Conservation (phyloP, 92 coral and sea anemone genomes). For the Siderastrea siderea region DNA sequence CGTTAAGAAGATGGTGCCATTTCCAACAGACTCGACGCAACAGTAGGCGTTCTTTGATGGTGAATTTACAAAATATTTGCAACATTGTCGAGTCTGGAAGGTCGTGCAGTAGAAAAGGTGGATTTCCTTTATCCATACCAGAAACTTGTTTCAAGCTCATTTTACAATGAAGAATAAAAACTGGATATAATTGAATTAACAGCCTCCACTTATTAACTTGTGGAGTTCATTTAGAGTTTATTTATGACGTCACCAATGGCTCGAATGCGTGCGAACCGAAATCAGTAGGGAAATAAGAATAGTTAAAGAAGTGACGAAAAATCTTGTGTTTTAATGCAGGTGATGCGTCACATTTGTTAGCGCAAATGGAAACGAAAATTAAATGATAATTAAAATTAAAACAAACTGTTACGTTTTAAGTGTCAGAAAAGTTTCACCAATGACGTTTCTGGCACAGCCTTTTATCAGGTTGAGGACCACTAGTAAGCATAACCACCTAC, state of each 20-base stretch:
- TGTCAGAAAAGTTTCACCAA: too few species aligned
- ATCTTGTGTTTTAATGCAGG: too few species aligned
- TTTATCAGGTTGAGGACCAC: too few species aligned
- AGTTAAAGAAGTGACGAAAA: too few species aligned
- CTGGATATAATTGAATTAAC: not conserved
- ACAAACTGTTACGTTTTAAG: too few species aligned
- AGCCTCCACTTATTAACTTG: not conserved
- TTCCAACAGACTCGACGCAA: conserved; percentile 85
- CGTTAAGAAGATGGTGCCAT: conserved; percentile 83
- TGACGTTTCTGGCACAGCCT: too few species aligned
- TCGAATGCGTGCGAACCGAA: not conserved
- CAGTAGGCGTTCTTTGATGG: conserved; percentile 69
- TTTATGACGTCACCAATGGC: not conserved
- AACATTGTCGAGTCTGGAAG: conserved; percentile 80
- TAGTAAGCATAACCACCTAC: too few species aligned
- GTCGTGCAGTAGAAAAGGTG: conserved; percentile 40
- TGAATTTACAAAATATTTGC: conserved; percentile 71
- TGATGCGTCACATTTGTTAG: too few species aligned
- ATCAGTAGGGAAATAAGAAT: too few species aligned
- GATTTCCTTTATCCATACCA: not conserved
- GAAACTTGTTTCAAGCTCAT: not conserved
- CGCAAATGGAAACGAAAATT: too few species aligned
- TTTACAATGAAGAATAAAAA: not conserved
- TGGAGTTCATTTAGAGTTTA: not conserved
- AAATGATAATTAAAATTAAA: too few species aligned